These are phyloP conservation scores for Drosophila ananassae DNA, from an alignment of 1,140 invertebrate species.

Conservation along the genomic window DNA sequence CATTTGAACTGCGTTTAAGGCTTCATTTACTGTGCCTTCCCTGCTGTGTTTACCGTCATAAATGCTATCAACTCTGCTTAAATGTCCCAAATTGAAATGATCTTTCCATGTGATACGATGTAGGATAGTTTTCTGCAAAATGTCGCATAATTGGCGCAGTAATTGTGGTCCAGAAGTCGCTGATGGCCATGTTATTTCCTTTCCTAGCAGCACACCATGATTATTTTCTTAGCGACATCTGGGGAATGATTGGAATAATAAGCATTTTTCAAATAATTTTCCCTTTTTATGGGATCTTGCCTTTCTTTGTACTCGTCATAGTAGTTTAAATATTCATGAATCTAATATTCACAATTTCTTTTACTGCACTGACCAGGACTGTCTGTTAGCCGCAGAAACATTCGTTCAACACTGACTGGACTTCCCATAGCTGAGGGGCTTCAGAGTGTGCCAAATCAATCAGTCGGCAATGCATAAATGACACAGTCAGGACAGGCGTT, in stretches of 20 bases:
- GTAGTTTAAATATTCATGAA: background rate
- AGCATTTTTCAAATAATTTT: too few relatives aligned
- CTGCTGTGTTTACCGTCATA: constrained; percentile 16
- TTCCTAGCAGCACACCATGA: background rate
- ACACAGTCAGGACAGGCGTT: constrained; percentile 36
- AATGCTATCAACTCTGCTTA: constrained; percentile 18
- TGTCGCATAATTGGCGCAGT: background rate
- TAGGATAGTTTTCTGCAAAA: constrained; percentile 4
- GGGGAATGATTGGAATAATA: too few relatives aligned
- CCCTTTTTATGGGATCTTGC: too few relatives aligned
- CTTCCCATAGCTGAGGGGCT: constrained; percentile 7
- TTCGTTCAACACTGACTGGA: constrained; percentile 37
- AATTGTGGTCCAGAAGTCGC: background rate
- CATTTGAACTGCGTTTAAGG: constrained; percentile 58
- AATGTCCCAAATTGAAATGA: constrained; percentile 35
- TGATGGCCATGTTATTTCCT: background rate
- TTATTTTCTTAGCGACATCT: background rate
- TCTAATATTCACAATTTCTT: background rate
- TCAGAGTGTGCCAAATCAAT: constrained; percentile 63
- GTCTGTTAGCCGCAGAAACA: constrained; percentile 34
- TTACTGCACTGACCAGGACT: constrained; percentile 22
- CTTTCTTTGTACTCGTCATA: too few relatives aligned
- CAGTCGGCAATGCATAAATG: constrained; percentile 60
- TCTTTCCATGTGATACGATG: constrained; percentile 7
- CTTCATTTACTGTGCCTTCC: constrained; percentile 34